Conservation (phyloP, 2,888 invertebrate species). For the Cosmopolites sordidus region DNA sequence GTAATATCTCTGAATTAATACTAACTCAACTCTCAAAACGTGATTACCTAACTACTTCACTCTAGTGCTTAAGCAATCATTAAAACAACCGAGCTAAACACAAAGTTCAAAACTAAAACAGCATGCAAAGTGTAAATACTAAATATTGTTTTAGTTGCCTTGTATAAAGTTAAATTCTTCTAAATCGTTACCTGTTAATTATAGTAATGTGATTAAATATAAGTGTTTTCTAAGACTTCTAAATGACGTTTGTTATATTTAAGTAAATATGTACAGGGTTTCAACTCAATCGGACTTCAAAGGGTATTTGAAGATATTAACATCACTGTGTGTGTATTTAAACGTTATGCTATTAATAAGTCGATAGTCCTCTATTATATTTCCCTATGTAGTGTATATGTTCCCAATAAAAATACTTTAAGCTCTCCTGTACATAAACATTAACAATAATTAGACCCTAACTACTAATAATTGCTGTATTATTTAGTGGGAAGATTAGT, state of each 20-base stretch:
- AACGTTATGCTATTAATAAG: no score
- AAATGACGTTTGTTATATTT: constrained; percentile 10
- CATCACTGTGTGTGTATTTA: not conserved
- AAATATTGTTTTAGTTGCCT: constrained; percentile 1
- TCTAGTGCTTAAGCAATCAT: no score
- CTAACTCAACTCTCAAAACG: no score
- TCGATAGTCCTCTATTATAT: no score
- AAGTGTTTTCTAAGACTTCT: constrained; percentile 10
- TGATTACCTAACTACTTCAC: no score
- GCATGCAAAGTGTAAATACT: no score
- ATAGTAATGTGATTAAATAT: constrained; percentile 14
- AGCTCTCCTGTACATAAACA: constrained; percentile 7
- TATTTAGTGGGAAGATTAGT: no score
- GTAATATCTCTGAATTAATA: no score
- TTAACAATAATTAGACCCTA: not conserved
- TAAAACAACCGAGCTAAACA: not conserved
- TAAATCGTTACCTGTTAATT: constrained; percentile 20
- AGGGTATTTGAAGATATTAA: constrained; percentile 1
- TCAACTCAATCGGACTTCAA: not conserved
- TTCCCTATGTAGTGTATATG: not conserved
- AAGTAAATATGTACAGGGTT: constrained; percentile 13
- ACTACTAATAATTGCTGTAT: no score
- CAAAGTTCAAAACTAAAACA: not conserved
- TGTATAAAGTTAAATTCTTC: constrained; percentile 12
- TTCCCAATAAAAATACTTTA: not conserved